These are phyloP conservation scores for Formica exsecta DNA, from an alignment of 1,140 invertebrate genomes.

Conservation along the genomic window DNA sequence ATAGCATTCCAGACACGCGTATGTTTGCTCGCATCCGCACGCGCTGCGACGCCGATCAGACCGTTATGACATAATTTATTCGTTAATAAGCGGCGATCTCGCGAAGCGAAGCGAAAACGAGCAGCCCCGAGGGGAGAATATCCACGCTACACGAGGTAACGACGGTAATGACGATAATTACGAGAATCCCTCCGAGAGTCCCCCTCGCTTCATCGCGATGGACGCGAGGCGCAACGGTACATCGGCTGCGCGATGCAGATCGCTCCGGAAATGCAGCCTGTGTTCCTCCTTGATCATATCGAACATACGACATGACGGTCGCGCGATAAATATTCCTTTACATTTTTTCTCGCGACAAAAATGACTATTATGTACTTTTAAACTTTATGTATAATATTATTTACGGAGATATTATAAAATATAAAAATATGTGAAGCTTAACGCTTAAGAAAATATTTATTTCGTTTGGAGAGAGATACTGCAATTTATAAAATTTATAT, in stretches of 20 bases:
- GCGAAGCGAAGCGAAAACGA: not conserved
- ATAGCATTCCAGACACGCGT: constrained; percentile 37
- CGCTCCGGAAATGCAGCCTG: constrained; percentile 52
- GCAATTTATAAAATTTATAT: not conserved
- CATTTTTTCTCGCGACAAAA: not conserved
- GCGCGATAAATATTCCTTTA: constrained; percentile 9
- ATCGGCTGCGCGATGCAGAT: constrained; percentile 20
- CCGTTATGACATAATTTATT: constrained; percentile 73
- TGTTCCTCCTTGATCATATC: constrained; percentile 38
- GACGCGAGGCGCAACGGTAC: constrained; percentile 63
- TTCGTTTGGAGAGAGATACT: not conserved
- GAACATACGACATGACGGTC: constrained; percentile 14
- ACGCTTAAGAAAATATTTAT: not conserved
- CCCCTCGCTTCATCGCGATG: constrained; percentile 60
- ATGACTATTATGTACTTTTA: not conserved
- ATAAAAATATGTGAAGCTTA: not conserved
- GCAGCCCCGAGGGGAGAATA: constrained; percentile 16
- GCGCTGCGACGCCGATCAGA: constrained; percentile 46
- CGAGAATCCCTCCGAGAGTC: constrained; percentile 20
- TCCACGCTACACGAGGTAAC: constrained; percentile 16
- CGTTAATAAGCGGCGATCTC: constrained; percentile 58
- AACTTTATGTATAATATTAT: not conserved
- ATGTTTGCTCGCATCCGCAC: constrained; percentile 9
- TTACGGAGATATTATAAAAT: not conserved
- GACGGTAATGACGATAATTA: constrained; percentile 63